Conservation (phyloP, 2,113 vertebrate species). For the Caranx melampygus region DNA sequence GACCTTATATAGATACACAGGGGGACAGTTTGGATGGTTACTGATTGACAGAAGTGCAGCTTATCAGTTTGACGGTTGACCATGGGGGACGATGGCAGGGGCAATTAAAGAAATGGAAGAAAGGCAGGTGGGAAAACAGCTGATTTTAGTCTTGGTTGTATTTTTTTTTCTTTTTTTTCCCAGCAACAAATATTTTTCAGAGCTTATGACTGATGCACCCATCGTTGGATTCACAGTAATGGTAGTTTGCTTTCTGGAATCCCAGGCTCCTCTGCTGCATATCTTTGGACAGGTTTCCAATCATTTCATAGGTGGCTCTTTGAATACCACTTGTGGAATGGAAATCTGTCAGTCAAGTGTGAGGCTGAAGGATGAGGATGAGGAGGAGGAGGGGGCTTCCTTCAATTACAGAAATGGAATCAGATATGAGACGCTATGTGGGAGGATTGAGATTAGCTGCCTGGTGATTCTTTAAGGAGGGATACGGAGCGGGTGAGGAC, state of each 20-base stretch:
- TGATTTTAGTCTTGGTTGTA: conserved; percentile 38
- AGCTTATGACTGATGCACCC: conserved; percentile 17
- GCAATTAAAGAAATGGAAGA: conserved; percentile 77
- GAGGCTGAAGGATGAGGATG: conserved; percentile 16
- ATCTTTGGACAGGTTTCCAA: conserved; percentile 58
- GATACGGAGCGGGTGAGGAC: conserved; percentile 25
- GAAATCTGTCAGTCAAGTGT: conserved; percentile 69
- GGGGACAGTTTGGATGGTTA: conserved; percentile 73
- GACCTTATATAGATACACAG: conserved; percentile 78
- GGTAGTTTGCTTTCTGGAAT: conserved; percentile 45
- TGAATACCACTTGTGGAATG: conserved; percentile 67
- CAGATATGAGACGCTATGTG: conserved; percentile 66
- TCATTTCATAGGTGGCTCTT: conserved; percentile 54
- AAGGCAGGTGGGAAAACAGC: conserved; percentile 26
- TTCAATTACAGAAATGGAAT: conserved; percentile 76
- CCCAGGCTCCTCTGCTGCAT: conserved; percentile 11
- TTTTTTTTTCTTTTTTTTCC: conserved; percentile 30
- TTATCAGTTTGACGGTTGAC: conserved; percentile 68
- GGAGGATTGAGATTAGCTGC: conserved; percentile 60
- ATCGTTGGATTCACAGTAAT: conserved; percentile 31
- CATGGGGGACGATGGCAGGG: conserved; percentile 70
- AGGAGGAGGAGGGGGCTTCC: not conserved
- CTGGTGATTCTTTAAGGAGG: conserved; percentile 53
- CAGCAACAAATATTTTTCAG: conserved; percentile 6
- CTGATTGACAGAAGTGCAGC: conserved; percentile 77